phyloP scores from a whole-genome alignment of 1,140 invertebrate genomes.

The Temnothorax longispinosus region DNA sequence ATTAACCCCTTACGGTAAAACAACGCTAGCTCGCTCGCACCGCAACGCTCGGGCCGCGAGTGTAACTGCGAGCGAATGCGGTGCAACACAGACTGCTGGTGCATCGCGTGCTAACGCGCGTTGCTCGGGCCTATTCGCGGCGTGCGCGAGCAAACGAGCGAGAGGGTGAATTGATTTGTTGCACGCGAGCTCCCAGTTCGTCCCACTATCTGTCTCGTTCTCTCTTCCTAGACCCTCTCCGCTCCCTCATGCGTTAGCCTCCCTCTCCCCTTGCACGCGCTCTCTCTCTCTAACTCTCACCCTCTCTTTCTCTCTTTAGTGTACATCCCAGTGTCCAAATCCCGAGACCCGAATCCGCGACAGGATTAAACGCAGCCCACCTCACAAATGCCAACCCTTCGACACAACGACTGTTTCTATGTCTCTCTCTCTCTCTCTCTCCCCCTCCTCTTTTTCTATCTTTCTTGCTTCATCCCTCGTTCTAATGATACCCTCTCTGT shows the following conservation, averaged over 20 bases:
- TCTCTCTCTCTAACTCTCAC: neutral
- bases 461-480: neutral
- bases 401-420: slow-evolving; percentile 45
- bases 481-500: neutral
- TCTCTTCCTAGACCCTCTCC: neutral
- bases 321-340: slow-evolving; percentile 65
- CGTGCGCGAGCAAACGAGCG: slow-evolving; percentile 48
- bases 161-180: slow-evolving; percentile 76
- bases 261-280: neutral
- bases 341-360: slow-evolving; percentile 74
- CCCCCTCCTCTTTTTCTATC: slow-evolving; percentile 20
- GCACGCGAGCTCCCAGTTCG: slow-evolving; percentile 58
- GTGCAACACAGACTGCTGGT: slow-evolving; percentile 14
- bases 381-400: slow-evolving; percentile 57
- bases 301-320: slow-evolving; percentile 28
- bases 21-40: slow-evolving; percentile 73
- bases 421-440: slow-evolving; percentile 7
- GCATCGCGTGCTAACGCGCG: slow-evolving; percentile 35
- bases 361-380: slow-evolving; percentile 75
- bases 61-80: slow-evolving; percentile 44
- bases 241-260: neutral
- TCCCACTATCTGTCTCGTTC: slow-evolving; percentile 45
- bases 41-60: slow-evolving; percentile 28
- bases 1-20: slow-evolving; percentile 85
- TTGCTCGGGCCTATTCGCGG: slow-evolving; percentile 32